These are phyloP conservation scores for Dromiciops gliroides DNA, from an alignment of 2,113 vertebrate species.

Conservation along the genomic window DNA sequence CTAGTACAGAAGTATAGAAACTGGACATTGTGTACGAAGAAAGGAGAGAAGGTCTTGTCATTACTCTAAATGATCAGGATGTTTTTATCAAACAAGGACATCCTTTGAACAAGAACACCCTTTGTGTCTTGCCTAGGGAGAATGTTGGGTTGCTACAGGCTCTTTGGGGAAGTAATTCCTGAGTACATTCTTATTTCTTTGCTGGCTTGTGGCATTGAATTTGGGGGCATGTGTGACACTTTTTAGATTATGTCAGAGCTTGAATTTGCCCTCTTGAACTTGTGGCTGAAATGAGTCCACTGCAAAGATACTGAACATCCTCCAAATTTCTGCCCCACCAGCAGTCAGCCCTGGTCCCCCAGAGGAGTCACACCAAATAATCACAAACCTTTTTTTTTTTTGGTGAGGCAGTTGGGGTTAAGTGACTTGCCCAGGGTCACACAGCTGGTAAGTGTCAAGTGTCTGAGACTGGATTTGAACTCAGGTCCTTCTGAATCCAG, in stretches of 20 bases:
- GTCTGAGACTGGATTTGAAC: too few species aligned
- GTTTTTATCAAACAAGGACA: not conserved
- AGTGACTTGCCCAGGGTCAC: too few species aligned
- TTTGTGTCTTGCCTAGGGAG: not conserved
- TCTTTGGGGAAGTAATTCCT: not conserved
- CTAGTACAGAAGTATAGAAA: not conserved
- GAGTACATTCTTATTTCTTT: not conserved
- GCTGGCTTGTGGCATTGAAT: not conserved
- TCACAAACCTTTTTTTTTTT: not conserved
- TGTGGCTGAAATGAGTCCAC: not conserved
- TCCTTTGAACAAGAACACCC: not conserved
- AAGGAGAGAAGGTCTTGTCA: not conserved
- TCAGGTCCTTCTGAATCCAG: too few species aligned
- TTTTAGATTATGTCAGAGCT: not conserved
- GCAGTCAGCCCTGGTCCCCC: not conserved
- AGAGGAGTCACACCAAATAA: not conserved
- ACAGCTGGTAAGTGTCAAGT: too few species aligned
- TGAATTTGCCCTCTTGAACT: not conserved
- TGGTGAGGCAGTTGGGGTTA: too few species aligned
- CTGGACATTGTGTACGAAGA: not conserved
- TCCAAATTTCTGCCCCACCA: not conserved
- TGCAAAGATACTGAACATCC: not conserved
- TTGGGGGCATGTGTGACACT: not conserved
- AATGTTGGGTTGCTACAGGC: not conserved
- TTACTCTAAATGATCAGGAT: not conserved